A percentile compares a stretch with the other conserved stretches of the same genome.
These are phyloP conservation scores for Clanis bilineata DNA, from an alignment of 2,888 invertebrate genomes.

Conservation along the genomic window DNA sequence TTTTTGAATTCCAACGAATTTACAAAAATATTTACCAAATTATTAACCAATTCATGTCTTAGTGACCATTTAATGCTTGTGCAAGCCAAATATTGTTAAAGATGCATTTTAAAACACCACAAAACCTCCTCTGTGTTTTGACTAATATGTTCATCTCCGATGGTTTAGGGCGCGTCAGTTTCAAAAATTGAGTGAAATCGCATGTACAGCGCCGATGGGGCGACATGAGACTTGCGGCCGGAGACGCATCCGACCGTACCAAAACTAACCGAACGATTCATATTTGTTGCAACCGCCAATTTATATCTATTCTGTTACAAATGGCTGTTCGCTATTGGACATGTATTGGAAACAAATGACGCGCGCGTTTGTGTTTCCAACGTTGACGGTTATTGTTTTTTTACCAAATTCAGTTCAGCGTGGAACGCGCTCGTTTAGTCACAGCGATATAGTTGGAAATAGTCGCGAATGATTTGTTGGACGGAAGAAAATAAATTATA, in stretches of 20 bases:
- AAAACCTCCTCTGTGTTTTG: constrained; percentile 52
- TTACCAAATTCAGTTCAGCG: constrained; percentile 1
- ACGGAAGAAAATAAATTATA: constrained; percentile 8
- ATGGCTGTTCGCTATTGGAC: constrained; percentile 66
- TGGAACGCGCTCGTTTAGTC: constrained; percentile 8
- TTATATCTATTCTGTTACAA: constrained; percentile 73
- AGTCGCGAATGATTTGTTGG: constrained; percentile 5
- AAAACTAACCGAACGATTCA: constrained; percentile 56
- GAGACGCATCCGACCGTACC: constrained; percentile 42
- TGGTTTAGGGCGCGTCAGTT: constrained; percentile 72
- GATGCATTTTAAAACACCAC: neutral
- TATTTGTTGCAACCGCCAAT: constrained; percentile 71
- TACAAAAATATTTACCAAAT: no score
- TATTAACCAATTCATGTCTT: no score
- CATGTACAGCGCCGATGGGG: constrained; percentile 77
- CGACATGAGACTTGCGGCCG: constrained; percentile 44
- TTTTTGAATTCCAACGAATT: no score
- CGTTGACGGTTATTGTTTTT: constrained; percentile 19
- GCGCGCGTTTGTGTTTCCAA: constrained; percentile 31
- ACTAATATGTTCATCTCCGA: constrained; percentile 59
- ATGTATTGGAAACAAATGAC: constrained; percentile 73
- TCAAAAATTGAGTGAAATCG: constrained; percentile 81
- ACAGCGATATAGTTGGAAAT: constrained; percentile 5
- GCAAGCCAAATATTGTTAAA: neutral
- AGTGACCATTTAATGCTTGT: no score